Percentiles rank a stretch among this genome's conserved stretches.
Evolutionary conservation across 2,888 invertebrate genomes (phyloP).

Genomic region (Amblyteles armatorius): DNA sequence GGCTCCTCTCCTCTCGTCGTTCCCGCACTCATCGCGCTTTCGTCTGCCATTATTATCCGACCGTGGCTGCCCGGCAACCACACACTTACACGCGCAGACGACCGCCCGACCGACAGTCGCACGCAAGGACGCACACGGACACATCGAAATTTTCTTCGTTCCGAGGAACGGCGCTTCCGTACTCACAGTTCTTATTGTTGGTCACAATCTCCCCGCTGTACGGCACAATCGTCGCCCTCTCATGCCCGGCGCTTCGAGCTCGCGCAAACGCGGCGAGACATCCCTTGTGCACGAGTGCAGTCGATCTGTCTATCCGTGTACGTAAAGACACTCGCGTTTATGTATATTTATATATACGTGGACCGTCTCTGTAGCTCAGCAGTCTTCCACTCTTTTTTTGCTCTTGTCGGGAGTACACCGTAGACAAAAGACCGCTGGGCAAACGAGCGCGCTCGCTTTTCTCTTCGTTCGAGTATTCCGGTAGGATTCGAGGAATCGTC

Average conservation of each 20-base stretch:
- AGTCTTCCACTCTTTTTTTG: neutral
- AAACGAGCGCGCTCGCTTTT: constrained; percentile 14
- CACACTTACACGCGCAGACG: neutral
- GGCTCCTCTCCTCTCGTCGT: neutral
- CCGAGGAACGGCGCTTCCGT: constrained; percentile 32
- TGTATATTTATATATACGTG: neutral
- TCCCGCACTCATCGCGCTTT: constrained; percentile 14
- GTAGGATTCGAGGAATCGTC: constrained; percentile 17
- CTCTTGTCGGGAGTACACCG: neutral
- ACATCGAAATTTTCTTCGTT: constrained; percentile 49
- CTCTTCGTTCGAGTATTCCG: constrained; percentile 13
- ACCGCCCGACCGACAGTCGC: neutral
- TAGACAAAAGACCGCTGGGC: constrained; percentile 37
- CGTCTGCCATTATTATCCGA: constrained; percentile 14
- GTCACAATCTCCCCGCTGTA: constrained; percentile 51
- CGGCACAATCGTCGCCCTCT: constrained; percentile 54
- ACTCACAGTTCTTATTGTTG: constrained; percentile 49
- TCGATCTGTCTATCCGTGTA: neutral
- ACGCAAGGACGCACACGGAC: neutral
- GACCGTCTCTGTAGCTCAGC: neutral
- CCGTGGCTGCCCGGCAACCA: neutral
- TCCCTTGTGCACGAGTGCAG: constrained; percentile 49
- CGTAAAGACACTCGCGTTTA: too few relatives aligned
- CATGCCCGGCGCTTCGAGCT: constrained; percentile 30
- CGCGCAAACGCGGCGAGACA: constrained; percentile 35